These are phyloP conservation scores for Uropsilus gracilis DNA, from an alignment of 2,113 vertebrate genomes.

Conservation along the genomic window DNA sequence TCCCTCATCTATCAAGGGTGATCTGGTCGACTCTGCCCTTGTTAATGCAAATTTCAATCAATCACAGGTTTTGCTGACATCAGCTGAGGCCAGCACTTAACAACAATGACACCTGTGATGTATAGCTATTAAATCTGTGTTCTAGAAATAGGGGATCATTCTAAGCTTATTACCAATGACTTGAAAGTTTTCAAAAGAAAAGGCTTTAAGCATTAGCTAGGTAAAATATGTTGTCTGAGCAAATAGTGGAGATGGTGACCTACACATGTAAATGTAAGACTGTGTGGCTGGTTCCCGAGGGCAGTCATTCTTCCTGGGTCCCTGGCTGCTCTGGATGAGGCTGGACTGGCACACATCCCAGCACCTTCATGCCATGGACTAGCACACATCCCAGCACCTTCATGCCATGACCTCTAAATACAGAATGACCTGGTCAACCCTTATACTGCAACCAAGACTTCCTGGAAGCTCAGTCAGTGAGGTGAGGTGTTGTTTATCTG, in stretches of 20 bases:
- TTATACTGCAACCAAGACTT: background rate
- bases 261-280: background rate
- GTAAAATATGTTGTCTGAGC: background rate
- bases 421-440: background rate
- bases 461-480: background rate
- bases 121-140: background rate
- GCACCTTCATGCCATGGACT: background rate
- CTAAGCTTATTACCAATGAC: background rate
- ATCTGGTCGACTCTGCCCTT: background rate
- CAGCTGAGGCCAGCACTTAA: background rate
- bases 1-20: slow-evolving; percentile 22
- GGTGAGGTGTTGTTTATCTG: background rate
- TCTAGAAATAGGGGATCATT: background rate
- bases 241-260: background rate
- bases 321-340: rapidly evolving
- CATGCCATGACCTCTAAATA: background rate
- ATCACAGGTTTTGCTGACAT: slow-evolving; percentile 29
- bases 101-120: background rate
- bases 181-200: slow-evolving; percentile 15
- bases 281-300: rapidly evolving
- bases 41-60: background rate
- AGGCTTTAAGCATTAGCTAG: background rate
- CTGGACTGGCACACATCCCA: rapidly evolving
- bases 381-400: rapidly evolving
- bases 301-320: background rate